phyloP scores from a whole-genome alignment of 2,113 vertebrate genomes.

The Lasiurus borealis region DNA sequence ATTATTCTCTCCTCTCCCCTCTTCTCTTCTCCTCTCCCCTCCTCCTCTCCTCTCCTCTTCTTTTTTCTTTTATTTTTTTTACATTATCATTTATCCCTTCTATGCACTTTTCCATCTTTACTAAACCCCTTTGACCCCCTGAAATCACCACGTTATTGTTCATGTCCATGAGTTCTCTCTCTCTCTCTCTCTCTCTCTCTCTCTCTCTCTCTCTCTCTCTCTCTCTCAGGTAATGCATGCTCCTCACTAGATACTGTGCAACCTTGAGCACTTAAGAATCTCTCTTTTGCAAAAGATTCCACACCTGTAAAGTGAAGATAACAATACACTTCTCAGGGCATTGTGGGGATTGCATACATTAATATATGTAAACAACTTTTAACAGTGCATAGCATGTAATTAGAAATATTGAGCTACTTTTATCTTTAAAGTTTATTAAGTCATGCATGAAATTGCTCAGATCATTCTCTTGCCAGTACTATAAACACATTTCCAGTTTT shows the following conservation, averaged over 20 bases:
- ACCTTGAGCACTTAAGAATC: not conserved
- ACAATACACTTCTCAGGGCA: not conserved
- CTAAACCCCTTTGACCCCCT: too few species aligned
- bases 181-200: too few species aligned
- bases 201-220: too few species aligned
- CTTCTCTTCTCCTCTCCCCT: too few species aligned
- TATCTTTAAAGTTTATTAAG: not conserved
- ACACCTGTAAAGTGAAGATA: not conserved
- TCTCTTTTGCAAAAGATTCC: conserved; percentile 17
- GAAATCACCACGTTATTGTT: too few species aligned
- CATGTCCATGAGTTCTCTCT: too few species aligned
- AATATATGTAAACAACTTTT: not conserved
- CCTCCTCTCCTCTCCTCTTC: too few species aligned
- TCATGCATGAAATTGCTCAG: not conserved
- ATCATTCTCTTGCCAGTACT: not conserved
- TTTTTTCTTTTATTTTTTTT: too few species aligned
- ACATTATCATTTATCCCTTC: too few species aligned
- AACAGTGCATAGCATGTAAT: not conserved
- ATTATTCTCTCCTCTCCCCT: not conserved
- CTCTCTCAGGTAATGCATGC: not conserved
- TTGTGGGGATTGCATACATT: not conserved
- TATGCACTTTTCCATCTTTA: too few species aligned
- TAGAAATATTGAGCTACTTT: not conserved
- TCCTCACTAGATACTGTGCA: not conserved
- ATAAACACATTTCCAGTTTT: not conserved